Percentiles rank a stretch among this genome's conserved stretches.
Evolutionary conservation across 1,140 invertebrate species (phyloP).

Genomic region (Bilobella aurantiaca): DNA sequence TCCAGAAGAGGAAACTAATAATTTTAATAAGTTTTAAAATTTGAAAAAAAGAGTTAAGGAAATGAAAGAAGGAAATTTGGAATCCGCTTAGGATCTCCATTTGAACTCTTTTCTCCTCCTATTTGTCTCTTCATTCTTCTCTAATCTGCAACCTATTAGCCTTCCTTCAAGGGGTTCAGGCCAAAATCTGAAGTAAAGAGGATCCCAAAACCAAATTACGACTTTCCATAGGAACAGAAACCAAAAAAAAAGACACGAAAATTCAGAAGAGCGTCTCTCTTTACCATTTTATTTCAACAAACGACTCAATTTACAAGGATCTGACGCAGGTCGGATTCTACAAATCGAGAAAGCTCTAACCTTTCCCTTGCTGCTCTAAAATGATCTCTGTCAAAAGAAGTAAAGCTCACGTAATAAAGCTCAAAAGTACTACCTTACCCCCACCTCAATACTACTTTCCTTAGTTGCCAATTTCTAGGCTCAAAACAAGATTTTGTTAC

Average conservation of each 20-base stretch:
- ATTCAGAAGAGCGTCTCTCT: neutral
- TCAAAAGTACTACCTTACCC: too few relatives aligned
- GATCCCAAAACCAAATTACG: neutral
- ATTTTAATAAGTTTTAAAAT: neutral
- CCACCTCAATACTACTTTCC: too few relatives aligned
- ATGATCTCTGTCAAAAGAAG: too few relatives aligned
- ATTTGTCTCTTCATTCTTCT: neutral
- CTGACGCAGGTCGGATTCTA: too few relatives aligned
- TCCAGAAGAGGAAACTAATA: neutral
- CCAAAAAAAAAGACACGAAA: too few relatives aligned
- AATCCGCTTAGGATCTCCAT: neutral
- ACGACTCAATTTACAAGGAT: neutral
- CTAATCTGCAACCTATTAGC: conserved; percentile 8
- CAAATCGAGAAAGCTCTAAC: too few relatives aligned
- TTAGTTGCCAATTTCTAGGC: too few relatives aligned
- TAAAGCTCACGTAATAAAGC: too few relatives aligned
- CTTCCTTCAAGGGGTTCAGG: neutral
- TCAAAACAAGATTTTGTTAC: too few relatives aligned
- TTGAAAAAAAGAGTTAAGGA: neutral
- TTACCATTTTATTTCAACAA: neutral
- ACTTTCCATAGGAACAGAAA: neutral
- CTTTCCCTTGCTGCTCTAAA: too few relatives aligned
- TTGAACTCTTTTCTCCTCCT: conserved; percentile 7
- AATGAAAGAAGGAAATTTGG: neutral
- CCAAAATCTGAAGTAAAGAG: neutral